Percentiles rank a stretch among this genome's conserved stretches.
phyloP scores from a whole-genome alignment of 1,140 invertebrate genomes.

The Parapsyche elsis region DNA sequence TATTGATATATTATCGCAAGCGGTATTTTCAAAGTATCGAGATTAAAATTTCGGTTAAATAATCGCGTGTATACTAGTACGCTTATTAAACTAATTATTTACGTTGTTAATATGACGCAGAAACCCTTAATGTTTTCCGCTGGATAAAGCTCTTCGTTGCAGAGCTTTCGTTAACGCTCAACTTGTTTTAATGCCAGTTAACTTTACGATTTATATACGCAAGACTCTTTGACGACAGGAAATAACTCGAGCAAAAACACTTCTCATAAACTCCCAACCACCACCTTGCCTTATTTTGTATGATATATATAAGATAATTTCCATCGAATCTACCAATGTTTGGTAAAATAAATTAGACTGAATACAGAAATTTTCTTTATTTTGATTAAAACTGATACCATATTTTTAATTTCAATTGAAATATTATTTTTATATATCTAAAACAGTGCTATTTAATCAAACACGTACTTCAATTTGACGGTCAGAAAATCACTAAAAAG shows the following conservation, averaged over 20 bases:
- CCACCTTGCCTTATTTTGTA: no score
- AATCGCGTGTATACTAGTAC: not conserved
- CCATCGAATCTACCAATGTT: no score
- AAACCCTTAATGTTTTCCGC: constrained; percentile 32
- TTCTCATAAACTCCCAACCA: no score
- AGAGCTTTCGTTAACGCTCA: constrained; percentile 48
- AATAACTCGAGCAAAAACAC: not conserved
- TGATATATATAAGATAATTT: no score
- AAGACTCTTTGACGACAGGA: constrained; percentile 54
- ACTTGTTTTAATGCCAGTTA: constrained; percentile 53
- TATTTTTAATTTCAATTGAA: no score
- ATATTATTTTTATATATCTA: no score
- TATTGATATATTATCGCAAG: not conserved
- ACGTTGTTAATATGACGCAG: constrained; percentile 24
- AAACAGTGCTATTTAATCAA: no score
- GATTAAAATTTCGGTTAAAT: not conserved
- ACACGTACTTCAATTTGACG: no score
- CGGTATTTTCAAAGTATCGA: not conserved
- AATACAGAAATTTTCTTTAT: no score
- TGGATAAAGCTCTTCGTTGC: constrained; percentile 23
- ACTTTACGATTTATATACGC: constrained; percentile 45
- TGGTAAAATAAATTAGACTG: no score
- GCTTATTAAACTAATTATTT: constrained; percentile 14
- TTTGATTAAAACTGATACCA: no score
- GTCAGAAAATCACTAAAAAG: no score